A percentile compares a stretch with the other conserved stretches of the same genome.
Conservation (phyloP, 2,888 invertebrate genomes). For the Sceliomorpha sp. region DNA sequence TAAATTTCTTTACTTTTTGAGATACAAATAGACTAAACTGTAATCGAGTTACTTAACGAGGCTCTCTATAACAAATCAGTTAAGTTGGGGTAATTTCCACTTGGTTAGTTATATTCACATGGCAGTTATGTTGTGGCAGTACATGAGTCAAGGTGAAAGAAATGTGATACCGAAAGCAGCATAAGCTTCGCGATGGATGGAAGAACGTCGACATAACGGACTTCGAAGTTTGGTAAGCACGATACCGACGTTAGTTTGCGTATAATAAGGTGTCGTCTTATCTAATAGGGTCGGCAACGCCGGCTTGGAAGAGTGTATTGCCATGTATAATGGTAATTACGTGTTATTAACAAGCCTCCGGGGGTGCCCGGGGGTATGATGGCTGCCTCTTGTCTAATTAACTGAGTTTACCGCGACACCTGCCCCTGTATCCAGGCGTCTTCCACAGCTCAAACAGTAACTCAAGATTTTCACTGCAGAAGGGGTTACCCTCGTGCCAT, state of each 20-base stretch:
- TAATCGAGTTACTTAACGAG: too few relatives aligned
- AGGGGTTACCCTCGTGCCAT: conserved; percentile 58
- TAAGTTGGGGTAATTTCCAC: too few relatives aligned
- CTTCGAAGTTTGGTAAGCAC: conserved; percentile 61
- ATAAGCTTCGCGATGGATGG: conserved; percentile 56
- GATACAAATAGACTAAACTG: too few relatives aligned
- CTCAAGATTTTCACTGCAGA: conserved; percentile 77
- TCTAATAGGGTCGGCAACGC: conserved; percentile 77
- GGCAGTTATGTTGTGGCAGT: conserved; percentile 40
- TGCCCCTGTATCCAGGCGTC: conserved; percentile 77
- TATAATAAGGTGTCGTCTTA: conserved; percentile 81
- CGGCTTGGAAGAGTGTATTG: conserved; percentile 79
- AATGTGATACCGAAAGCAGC: conserved; percentile 52
- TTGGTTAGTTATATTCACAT: conserved; percentile 15
- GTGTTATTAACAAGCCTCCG: conserved; percentile 80
- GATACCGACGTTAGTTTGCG: conserved; percentile 69
- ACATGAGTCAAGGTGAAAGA: conserved; percentile 40
- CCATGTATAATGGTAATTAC: conserved; percentile 81
- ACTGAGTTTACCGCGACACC: conserved; percentile 81
- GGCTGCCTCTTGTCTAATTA: conserved; percentile 81
- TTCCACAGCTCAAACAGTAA: conserved; percentile 77
- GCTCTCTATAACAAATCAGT: too few relatives aligned
- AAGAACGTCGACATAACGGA: conserved; percentile 59
- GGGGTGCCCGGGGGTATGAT: conserved; percentile 68
- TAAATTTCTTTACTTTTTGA: too few relatives aligned